Base-by-base conservation (phyloP, 2,113 vertebrate genomes). In the Mungos mungo region DNA sequence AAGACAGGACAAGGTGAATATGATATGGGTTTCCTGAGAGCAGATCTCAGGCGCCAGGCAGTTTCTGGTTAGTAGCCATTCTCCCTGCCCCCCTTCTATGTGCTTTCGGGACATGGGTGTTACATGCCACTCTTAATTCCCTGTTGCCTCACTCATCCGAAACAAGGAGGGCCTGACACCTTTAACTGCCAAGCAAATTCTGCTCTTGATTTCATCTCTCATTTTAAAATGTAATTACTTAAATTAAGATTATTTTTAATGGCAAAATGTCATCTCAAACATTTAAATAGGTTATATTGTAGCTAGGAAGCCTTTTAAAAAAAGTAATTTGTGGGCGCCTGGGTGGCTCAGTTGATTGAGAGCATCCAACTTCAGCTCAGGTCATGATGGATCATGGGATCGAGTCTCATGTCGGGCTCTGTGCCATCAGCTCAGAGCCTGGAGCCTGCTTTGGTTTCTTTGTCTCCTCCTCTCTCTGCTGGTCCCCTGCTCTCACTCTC, bases 141-240 rank as follows among this genome's bases (percentile, higher is more conserved):
- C 35, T 35, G 7, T 82, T 60, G 18, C 33, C 27, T 92, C 47
- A 65, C 3, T 7, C 33, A 4, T 71, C 5, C 19, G 90, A 91
- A 41, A 81, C 2, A 84, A 77, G 71, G 95, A 89, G 29, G 85
- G 2, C 50, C 35, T 92, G 11, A 69, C 38, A 38, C 33, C 12
- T 91, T 89, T 92, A 81, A 92, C 80, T 81, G 81, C 74, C 63
- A 71, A 87, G 85, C 29, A 93, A 90, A 81, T 5, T 66, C n/a
- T 57, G 23, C 27, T 82, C 35, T 93, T 82, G 84, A 27, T 95
- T 90, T 72, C 33, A 10, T 54, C 47, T 93, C 60, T 72, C 71
- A 68, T 85, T 91, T 96, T 91, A 29, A 81, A 33, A 77, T 60
- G 19, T 92, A 96, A 84, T 93, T 88, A 88, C 52, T 96, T 96